phyloP scores from a whole-genome alignment of 1,140 invertebrate species.

The Babylonia areolata region DNA sequence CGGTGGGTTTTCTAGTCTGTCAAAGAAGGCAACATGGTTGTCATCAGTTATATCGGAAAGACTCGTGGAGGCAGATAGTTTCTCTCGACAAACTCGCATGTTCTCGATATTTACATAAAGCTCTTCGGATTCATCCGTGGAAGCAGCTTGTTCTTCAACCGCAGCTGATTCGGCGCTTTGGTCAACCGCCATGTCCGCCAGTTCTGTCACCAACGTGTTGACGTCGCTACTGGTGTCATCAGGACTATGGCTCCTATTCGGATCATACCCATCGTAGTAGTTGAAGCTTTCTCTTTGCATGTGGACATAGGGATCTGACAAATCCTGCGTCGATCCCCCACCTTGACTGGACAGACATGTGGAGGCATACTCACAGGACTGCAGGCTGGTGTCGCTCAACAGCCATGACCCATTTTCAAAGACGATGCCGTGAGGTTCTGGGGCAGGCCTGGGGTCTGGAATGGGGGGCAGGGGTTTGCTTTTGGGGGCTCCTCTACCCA shows the following conservation, averaged over 20 bases:
- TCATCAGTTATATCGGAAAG: not conserved
- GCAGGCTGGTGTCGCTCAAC: not conserved
- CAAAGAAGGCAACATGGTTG: not conserved
- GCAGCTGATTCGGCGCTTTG: not conserved
- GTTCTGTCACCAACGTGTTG: not conserved
- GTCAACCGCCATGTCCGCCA: not conserved
- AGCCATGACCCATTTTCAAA: not conserved
- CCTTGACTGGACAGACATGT: not conserved
- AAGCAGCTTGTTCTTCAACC: conserved; percentile 2
- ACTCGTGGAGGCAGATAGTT: not conserved
- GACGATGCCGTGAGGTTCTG: not conserved
- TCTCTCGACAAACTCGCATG: not conserved
- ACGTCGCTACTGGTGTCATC: not conserved
- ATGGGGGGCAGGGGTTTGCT: not conserved
- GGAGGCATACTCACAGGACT: not conserved
- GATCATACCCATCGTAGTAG: conserved; percentile 14
- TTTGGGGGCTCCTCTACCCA: not conserved
- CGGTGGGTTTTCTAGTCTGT: not conserved
- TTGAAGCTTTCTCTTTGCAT: conserved; percentile 15
- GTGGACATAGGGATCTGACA: not conserved
- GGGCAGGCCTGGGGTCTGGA: not conserved
- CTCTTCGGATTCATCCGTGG: not conserved
- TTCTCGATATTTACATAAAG: conserved; percentile 24
- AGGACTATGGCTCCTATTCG: not conserved
- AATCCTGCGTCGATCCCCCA: not conserved